A percentile compares a stretch with the other conserved stretches of the same genome.
Evolutionary conservation across 30 jellyfish, hydroid and myxozoan genomes (phyloP).

Genomic region (Aurelia aurita complex sp. Pacific): DNA sequence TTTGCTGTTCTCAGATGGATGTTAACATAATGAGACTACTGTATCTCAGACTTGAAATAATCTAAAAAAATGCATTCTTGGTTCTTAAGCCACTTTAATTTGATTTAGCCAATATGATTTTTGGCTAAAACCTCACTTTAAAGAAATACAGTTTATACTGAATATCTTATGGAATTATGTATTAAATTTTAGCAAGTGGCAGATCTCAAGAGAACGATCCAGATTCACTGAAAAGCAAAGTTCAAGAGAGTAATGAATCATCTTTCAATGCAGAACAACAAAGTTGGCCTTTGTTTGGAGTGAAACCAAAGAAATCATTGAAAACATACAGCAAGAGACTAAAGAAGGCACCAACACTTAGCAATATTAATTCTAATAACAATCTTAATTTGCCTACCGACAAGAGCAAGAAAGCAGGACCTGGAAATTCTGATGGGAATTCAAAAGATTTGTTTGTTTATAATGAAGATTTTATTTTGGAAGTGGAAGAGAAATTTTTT

Average conservation of each 20-base stretch:
- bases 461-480: slow-evolving; percentile 20
- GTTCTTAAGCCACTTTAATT: too few species aligned
- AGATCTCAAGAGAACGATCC: not conserved
- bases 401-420: not conserved
- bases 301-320: slow-evolving; percentile 14
- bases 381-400: not conserved
- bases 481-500: slow-evolving; percentile 34
- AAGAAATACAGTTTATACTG: too few species aligned
- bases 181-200: not conserved
- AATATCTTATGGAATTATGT: too few species aligned
- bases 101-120: too few species aligned
- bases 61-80: too few species aligned
- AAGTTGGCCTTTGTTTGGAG: slow-evolving; percentile 62
- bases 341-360: slow-evolving; percentile 3
- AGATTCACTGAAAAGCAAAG: not conserved
- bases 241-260: not conserved
- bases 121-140: too few species aligned
- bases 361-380: not conserved
- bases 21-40: too few species aligned
- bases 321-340: slow-evolving; percentile 31
- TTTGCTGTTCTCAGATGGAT: too few species aligned
- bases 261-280: not conserved
- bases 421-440: too few species aligned
- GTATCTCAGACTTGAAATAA: too few species aligned
- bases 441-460: not conserved